Base-by-base conservation (phyloP, 2,113 vertebrate species). In the Trichomycterus rosablanca region DNA sequence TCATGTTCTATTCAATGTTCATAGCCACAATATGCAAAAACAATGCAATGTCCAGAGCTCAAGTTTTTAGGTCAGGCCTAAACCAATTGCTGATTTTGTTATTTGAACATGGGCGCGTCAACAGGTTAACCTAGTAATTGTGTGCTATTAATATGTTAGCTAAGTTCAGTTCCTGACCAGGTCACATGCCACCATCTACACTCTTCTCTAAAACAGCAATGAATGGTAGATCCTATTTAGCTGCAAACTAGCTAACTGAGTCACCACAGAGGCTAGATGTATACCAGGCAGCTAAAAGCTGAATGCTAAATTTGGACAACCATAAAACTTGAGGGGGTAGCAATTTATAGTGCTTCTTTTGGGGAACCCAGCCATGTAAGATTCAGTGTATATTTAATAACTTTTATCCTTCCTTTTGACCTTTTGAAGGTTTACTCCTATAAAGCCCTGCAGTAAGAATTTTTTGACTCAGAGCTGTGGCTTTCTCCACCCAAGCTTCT, bases 261-360 rank as follows among this genome's bases (percentile, higher is more conserved):
- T 86, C 83, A 85, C 85, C 83, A 82, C n/a, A 74, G 72, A 77
- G 75, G 79, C 67, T 66, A 63, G 39, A 52, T 66, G 82, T 87
- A 87, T 82, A 85, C 83, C 72, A 71, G 78, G 76, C 73, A 73
- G 75, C 68, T 63, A 64, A 73, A 78, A 56, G 75, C 73, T 14
- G 45, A 20, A 44, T 53, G 75, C 82, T 85, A 85, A 84, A 83
- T 86, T 76, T 82, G 77, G 83, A 81, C 62, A 71, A 54, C 74
- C 73, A 67, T 66, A 55, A 66, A 73, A 66, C 63, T 70, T 62
- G 65, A 71, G 68, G 46, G 60, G 65, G 48, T 54, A 73, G 12
- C 73, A n/a, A n/a, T n/a, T n/a, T n/a, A n/a, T n/a, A n/a, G n/a
- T n/a, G n/a, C n/a, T n/a, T n/a, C n/a, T n/a, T n/a, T n/a, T n/a